A percentile compares a stretch with the other conserved stretches of the same genome.
These are phyloP conservation scores for Meloidogyne hapla DNA, from an alignment of 1,140 invertebrate species.

Conservation along the genomic window DNA sequence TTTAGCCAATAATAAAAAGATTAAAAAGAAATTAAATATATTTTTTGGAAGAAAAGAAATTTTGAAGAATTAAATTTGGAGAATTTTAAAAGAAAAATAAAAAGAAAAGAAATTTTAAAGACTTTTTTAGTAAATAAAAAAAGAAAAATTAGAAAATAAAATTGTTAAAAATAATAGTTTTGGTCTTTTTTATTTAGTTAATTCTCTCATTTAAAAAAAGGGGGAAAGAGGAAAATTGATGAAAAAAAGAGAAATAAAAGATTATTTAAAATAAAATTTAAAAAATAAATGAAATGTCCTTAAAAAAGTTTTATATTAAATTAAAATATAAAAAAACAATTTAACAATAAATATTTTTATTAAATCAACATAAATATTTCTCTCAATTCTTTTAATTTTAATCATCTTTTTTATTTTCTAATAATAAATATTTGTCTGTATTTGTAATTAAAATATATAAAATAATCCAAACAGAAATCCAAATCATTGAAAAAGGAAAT, in stretches of 20 bases:
- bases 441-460: not conserved
- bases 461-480: conserved; percentile 5
- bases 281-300: too few relatives aligned
- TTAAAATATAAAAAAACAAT: too few relatives aligned
- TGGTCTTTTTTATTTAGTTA: not conserved
- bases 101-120: not conserved
- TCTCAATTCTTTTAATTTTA: too few relatives aligned
- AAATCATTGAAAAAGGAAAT: not conserved
- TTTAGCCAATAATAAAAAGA: conserved; percentile 3
- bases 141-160: not conserved
- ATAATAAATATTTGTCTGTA: not conserved
- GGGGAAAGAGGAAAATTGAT: too few relatives aligned
- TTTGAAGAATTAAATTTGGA: not conserved
- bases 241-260: too few relatives aligned
- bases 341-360: not conserved
- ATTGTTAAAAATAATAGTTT: not conserved
- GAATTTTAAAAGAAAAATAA: not conserved
- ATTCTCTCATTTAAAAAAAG: too few relatives aligned
- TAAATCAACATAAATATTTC: too few relatives aligned
- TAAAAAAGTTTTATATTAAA: too few relatives aligned
- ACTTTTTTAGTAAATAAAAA: not conserved
- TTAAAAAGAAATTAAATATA: not conserved
- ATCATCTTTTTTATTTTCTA: not conserved
- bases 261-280: too few relatives aligned
- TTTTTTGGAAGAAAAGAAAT: not conserved